Evolutionary conservation across 1,140 invertebrate species (phyloP).

Genomic region (Himalopsyche phryganea): DNA sequence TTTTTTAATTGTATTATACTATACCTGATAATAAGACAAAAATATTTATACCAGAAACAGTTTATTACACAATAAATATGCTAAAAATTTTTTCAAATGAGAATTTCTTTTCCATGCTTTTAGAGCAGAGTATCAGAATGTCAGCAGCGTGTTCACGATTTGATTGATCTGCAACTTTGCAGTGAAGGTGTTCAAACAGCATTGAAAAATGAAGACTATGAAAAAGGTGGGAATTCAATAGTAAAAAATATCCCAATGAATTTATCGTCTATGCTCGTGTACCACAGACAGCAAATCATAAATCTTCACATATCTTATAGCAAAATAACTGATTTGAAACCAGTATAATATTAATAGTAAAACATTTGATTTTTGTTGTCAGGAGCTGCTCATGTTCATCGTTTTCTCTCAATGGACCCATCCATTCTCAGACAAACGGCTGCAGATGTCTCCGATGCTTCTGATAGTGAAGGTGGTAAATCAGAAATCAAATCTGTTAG

Average conservation of each 20-base stretch:
- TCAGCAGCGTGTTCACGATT: conserved; percentile 91
- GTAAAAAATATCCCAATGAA: no score
- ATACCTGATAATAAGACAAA: no score
- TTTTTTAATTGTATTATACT: no score
- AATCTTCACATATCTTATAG: no score
- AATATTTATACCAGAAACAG: no score
- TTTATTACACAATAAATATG: no score
- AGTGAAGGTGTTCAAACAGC: conserved; percentile 93
- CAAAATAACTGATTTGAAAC: no score
- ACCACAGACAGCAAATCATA: no score
- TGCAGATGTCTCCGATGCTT: conserved; percentile 68
- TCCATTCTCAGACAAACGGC: conserved; percentile 76
- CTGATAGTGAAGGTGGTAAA: conserved; percentile 42
- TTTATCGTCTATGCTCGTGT: no score
- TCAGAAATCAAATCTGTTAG: conserved; percentile 31
- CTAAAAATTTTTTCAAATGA: no score
- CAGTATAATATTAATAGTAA: no score
- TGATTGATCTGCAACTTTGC: conserved; percentile 93
- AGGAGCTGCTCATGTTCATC: conserved; percentile 88
- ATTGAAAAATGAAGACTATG: conserved; percentile 85
- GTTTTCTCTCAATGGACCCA: conserved; percentile 94
- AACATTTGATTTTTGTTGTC: no score
- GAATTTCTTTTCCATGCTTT: conserved; percentile 19
- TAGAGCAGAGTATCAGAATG: conserved; percentile 91
- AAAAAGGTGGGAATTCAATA: conserved; percentile 59